phyloP scores from a whole-genome alignment of 1,140 invertebrate genomes.

The Nomia melanderi region DNA sequence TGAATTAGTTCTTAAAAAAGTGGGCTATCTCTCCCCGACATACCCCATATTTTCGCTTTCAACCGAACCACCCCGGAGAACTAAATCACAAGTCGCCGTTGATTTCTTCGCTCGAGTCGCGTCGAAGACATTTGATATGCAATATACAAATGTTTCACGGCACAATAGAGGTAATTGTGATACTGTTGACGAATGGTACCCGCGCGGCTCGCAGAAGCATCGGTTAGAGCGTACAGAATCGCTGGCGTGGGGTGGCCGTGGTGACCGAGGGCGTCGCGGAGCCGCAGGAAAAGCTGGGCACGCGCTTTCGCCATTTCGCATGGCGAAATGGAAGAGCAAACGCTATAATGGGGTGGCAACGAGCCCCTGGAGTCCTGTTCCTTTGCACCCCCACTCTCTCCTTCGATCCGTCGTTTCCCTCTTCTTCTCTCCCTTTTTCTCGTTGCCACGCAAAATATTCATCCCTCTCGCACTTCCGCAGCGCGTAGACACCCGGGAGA shows the following conservation, averaged over 20 bases:
- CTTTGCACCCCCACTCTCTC: constrained; percentile 60
- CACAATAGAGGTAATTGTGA: constrained; percentile 75
- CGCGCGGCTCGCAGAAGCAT: constrained; percentile 64
- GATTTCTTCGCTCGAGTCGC: not conserved
- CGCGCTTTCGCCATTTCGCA: constrained; percentile 68
- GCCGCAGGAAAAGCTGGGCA: constrained; percentile 60
- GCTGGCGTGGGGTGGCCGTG: constrained; percentile 26
- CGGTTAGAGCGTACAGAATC: constrained; percentile 39
- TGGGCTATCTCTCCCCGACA: too few relatives aligned
- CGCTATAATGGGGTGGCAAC: constrained; percentile 79
- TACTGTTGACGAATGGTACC: constrained; percentile 73
- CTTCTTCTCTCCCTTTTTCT: not conserved
- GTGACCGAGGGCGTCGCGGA: constrained; percentile 28
- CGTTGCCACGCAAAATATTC: constrained; percentile 28
- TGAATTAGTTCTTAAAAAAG: too few relatives aligned
- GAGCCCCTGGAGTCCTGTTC: constrained; percentile 78
- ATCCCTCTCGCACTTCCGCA: constrained; percentile 8
- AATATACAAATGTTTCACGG: constrained; percentile 69
- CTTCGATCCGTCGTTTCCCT: constrained; percentile 49
- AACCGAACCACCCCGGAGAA: too few relatives aligned
- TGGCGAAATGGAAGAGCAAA: constrained; percentile 75
- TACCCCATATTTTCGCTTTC: too few relatives aligned
- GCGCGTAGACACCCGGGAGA: constrained; percentile 39
- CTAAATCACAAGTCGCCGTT: too few relatives aligned
- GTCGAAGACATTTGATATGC: constrained; percentile 52